Conservation (phyloP, 2,888 invertebrate genomes). For the Alloscopus bannaensis region DNA sequence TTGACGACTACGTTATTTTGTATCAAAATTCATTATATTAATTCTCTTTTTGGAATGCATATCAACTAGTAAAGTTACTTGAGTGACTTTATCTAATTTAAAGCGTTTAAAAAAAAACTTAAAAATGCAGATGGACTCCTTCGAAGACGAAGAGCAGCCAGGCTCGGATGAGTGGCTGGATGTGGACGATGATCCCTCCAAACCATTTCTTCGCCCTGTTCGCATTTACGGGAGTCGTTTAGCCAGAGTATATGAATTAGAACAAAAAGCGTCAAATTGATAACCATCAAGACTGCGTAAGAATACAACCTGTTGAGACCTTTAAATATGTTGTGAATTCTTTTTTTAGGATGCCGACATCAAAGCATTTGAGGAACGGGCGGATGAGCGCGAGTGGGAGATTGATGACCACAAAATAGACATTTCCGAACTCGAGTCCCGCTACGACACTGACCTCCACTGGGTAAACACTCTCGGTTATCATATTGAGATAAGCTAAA, state of each 20-base stretch:
- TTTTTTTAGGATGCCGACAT: conserved; percentile 51
- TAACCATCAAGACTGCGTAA: no score
- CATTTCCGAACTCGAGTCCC: conserved; percentile 46
- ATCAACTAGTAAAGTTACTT: not conserved
- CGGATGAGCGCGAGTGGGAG: conserved; percentile 59
- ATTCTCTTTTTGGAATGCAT: not conserved
- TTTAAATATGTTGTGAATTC: no score
- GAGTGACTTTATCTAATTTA: no score
- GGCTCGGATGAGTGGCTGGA: conserved; percentile 26
- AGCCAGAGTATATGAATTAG: conserved; percentile 24
- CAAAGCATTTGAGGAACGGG: conserved; percentile 53
- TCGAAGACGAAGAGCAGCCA: not conserved
- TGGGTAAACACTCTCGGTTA: conserved; percentile 32
- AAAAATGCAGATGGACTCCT: conserved; percentile 21
- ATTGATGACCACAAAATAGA: conserved; percentile 68
- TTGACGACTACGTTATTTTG: no score
- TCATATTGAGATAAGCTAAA: no score
- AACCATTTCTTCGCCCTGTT: conserved; percentile 44
- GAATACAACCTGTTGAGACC: no score
- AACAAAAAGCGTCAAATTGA: no score
- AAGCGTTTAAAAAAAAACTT: no score
- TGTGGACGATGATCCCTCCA: conserved; percentile 38
- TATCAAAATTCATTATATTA: no score
- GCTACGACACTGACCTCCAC: conserved; percentile 65
- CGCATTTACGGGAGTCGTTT: conserved; percentile 43